A percentile compares a stretch with the other conserved stretches of the same genome.
These are phyloP conservation scores for Microctonus hyperodae DNA, from an alignment of 2,888 invertebrate species.

Conservation along the genomic window DNA sequence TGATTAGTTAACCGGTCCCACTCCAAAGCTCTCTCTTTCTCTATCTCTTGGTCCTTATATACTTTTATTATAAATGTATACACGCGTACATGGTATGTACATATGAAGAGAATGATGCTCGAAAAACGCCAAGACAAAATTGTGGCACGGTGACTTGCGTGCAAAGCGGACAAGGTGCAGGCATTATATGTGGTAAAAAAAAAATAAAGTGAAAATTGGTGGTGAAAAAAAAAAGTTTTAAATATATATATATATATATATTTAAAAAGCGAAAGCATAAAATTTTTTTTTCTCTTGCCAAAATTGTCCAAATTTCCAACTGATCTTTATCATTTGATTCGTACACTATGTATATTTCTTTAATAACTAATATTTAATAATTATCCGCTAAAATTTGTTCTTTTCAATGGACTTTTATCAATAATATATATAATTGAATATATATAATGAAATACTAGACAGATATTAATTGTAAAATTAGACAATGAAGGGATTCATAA, in stretches of 20 bases:
- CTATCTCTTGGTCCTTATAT: neutral
- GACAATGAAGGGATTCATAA: neutral
- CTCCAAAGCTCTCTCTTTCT: neutral
- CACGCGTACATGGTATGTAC: neutral
- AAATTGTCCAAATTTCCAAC: neutral
- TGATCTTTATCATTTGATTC: neutral
- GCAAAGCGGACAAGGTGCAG: conserved; percentile 12
- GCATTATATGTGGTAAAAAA: neutral
- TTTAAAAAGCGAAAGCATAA: neutral
- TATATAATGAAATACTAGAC: no score
- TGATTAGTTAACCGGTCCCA: conserved; percentile 28
- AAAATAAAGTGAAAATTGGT: neutral
- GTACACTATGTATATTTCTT: neutral
- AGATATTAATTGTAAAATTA: neutral
- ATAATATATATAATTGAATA: neutral
- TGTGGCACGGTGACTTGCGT: conserved; percentile 17
- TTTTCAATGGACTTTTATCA: neutral
- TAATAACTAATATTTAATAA: neutral
- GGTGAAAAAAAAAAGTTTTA: neutral
- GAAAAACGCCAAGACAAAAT: conserved; percentile 12
- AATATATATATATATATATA: neutral
- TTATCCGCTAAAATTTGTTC: neutral
- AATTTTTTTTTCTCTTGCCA: neutral
- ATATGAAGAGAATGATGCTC: no score
- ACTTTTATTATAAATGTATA: neutral